Base-by-base conservation (phyloP, 2,797 vertebrate genomes). In the Spinus olivaceus region DNA sequence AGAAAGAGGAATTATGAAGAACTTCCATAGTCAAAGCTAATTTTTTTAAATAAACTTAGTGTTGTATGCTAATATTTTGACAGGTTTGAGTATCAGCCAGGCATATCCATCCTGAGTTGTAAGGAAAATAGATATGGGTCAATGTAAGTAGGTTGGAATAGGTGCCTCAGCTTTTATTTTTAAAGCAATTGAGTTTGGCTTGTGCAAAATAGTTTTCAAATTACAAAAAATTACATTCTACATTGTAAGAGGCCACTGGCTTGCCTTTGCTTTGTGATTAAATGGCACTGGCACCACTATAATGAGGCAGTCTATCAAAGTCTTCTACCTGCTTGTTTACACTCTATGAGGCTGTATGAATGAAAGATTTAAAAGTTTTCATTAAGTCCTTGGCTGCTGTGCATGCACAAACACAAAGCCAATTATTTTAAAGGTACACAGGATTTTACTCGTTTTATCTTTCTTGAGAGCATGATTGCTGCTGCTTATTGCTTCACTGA, bases 241-340 rank as follows among this genome's bases (percentile, higher is more conserved):
- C 76, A 67, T 72, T 76, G 46, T 66, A 87, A 90, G 82, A 94
- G 84, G 74, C 85, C 61, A 94, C 39, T 91, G 88, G 74, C 69
- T 92, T 86, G 67, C 65, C 1, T 91, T 85, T 94, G 72, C 64
- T 90, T 93, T 86, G 83, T 94, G 84, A 96, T 95, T 95, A 95
- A 96, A 94, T 51, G 33, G 92, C 74, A 76, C 39, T 78, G 85
- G 85, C 72, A 91, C 35, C 71, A 72, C 71, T 76, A 67, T 91
- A 95, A 96, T 92, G 78, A 91, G 76, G 91, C 80, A 94, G 86
- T 96, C 95, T 94, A 90, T 97, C 92, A 97, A 95, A 94, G 78
- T 79, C 92, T 93, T 87, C 90, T 92, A 90, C 90, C 67, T 82
- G 41, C 65, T 90, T 96, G 91, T 96, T 97, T 96, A 97, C 76